Evolutionary conservation across 2,113 vertebrate genomes (phyloP).

Genomic region (Odontesthes bonariensis): DNA sequence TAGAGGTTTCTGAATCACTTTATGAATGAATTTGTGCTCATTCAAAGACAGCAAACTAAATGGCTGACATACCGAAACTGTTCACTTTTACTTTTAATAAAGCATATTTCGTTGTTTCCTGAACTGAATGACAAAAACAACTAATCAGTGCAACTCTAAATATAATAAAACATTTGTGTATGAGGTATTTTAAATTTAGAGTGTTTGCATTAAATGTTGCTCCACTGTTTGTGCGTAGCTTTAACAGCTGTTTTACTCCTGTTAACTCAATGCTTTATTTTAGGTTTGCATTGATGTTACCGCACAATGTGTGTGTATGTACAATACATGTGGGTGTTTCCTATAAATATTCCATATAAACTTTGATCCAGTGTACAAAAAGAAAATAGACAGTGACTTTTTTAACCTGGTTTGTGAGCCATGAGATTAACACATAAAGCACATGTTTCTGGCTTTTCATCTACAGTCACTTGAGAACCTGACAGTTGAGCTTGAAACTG

Average conservation of each 20-base stretch:
- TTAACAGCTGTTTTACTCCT: conserved; percentile 21
- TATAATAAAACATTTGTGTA: too few relatives aligned
- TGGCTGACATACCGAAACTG: too few relatives aligned
- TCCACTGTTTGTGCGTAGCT: conserved; percentile 10
- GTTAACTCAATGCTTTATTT: neutral
- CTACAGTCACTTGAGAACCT: conserved; percentile 11
- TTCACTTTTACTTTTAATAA: too few relatives aligned
- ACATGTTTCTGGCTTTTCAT: conserved; percentile 10
- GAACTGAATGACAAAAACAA: too few relatives aligned
- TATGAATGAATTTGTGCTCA: too few relatives aligned
- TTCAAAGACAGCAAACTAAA: too few relatives aligned
- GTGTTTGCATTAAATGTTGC: conserved; percentile 4
- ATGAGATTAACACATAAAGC: conserved; percentile 35
- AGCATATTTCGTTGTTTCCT: too few relatives aligned
- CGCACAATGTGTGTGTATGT: conserved; percentile 1
- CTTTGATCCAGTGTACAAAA: conserved; percentile 20
- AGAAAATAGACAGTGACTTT: conserved; percentile 23
- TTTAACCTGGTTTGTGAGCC: conserved; percentile 45
- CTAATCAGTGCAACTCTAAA: too few relatives aligned
- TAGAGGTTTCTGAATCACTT: too few relatives aligned
- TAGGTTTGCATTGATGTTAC: conserved; percentile 33
- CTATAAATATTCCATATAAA: conserved; percentile 47
- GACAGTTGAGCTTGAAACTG: neutral
- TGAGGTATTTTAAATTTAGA: too few relatives aligned
- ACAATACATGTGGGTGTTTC: conserved; percentile 21